Evolutionary conservation across 2,888 invertebrate species (phyloP).

Genomic region (Drosophila longiperda): DNA sequence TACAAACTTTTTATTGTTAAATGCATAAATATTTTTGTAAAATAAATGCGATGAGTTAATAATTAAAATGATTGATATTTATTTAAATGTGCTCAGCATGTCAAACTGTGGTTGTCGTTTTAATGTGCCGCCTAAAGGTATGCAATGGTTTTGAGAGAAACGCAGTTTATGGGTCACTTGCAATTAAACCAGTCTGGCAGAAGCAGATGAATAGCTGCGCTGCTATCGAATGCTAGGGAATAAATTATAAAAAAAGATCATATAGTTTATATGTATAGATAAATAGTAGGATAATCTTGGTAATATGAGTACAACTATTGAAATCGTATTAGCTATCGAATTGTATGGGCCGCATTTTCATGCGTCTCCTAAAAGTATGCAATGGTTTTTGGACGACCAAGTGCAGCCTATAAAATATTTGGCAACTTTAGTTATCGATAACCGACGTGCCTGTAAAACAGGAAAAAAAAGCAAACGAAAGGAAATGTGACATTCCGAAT

Average conservation of each 20-base stretch:
- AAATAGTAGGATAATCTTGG: background rate
- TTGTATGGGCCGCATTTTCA: background rate
- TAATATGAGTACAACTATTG: background rate
- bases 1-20: constrained; percentile 12
- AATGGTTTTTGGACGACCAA: background rate
- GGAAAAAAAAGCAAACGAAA: background rate
- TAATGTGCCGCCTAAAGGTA: constrained; percentile 37
- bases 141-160: constrained; percentile 24
- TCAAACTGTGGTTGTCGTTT: background rate
- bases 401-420: background rate
- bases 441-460: constrained; percentile 4
- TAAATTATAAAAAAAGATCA: background rate
- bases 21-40: constrained; percentile 2
- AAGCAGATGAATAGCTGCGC: background rate
- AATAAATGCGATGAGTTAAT: constrained; percentile 45
- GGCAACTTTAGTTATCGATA: constrained; percentile 14
- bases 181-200: background rate
- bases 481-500: constrained; percentile 26
- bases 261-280: background rate
- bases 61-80: constrained; percentile 3
- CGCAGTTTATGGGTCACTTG: background rate
- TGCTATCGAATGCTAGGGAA: background rate
- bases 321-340: background rate
- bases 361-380: background rate
- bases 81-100: background rate